Conservation (phyloP, 30 jellyfish, hydroid and myxozoan species). For the Pseudorhiza aurosa region DNA sequence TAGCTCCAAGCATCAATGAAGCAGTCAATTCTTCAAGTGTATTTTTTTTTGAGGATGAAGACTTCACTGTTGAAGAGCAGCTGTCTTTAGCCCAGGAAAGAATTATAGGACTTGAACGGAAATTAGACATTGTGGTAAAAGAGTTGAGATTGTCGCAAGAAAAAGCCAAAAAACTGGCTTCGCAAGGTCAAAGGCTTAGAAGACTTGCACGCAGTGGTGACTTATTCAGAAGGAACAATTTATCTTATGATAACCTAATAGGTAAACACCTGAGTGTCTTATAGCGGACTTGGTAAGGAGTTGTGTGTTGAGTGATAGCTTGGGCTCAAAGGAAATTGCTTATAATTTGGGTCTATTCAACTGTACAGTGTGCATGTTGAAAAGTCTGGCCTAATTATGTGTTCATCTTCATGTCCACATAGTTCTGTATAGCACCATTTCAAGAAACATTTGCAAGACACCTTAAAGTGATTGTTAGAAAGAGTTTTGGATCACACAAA, state of each 20-base stretch:
- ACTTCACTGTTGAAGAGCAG: conserved; percentile 29
- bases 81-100: conserved; percentile 63
- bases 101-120: conserved; percentile 67
- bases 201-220: conserved; percentile 89
- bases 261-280: too few relatives aligned
- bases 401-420: too few relatives aligned
- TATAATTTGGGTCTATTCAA: too few relatives aligned
- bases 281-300: too few relatives aligned
- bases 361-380: too few relatives aligned
- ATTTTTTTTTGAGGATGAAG: conserved; percentile 24
- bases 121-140: conserved; percentile 71
- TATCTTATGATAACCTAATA: not conserved
- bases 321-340: too few relatives aligned
- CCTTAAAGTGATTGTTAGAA: too few relatives aligned
- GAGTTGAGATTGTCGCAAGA: conserved; percentile 79
- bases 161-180: conserved; percentile 62
- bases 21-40: not conserved
- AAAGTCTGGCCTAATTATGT: too few relatives aligned
- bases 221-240: conserved; percentile 50
- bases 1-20: not conserved
- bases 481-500: too few relatives aligned
- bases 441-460: too few relatives aligned
- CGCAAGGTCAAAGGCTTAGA: conserved; percentile 72
- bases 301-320: too few relatives aligned
- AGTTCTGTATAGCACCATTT: too few relatives aligned